Base-by-base conservation (phyloP, 2,113 vertebrate species). In the Syngnathus floridae region DNA sequence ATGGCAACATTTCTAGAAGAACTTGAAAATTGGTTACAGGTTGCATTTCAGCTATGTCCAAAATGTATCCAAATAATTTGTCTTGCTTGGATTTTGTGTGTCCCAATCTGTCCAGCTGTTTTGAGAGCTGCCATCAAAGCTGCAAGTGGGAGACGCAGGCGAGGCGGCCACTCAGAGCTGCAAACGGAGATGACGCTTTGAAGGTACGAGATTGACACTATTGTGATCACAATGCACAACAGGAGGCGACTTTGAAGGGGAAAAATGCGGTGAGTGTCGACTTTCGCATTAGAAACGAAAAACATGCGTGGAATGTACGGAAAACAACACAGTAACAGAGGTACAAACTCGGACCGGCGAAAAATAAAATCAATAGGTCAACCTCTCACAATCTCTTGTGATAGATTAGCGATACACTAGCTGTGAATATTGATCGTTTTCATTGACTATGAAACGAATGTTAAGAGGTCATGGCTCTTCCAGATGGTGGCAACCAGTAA, bases 141-240 rank as follows among this genome's bases (percentile, higher is more conserved):
- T 13, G 63, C 51, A 82, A 75, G 65, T 22, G 81, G 82, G 56
- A 56, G 72, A 86, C 81, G 81, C 81, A 83, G 71, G 71, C 81
- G 86, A 84, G 82, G 86, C 87, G 81, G 81, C 79, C 74, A 73
- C 85, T 83, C 82, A 84, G 74, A 71, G 66, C 74, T 78, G 81
- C 59, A 85, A 77, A 78, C 81, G 48, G 62, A 80, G 81, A 87
- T 75, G 80, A 78, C 82, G 82, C 86, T 89, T 87, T 89, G 81
- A 82, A 88, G 81, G 85, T 81, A 78, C 36, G 48, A 90, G 87
- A 87, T 83, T 90, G 88, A 87, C 89, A 88, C 87, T 85, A 77
- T 84, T 87, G 84, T 88, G 86, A 85, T 77, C 82, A 86, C 88
- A 89, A 80, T 77, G 88, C 89, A 85, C 89, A 88, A 90, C 90